These are phyloP conservation scores for Calliopsis andreniformis DNA, from an alignment of 1,140 invertebrate genomes.

Conservation along the genomic window DNA sequence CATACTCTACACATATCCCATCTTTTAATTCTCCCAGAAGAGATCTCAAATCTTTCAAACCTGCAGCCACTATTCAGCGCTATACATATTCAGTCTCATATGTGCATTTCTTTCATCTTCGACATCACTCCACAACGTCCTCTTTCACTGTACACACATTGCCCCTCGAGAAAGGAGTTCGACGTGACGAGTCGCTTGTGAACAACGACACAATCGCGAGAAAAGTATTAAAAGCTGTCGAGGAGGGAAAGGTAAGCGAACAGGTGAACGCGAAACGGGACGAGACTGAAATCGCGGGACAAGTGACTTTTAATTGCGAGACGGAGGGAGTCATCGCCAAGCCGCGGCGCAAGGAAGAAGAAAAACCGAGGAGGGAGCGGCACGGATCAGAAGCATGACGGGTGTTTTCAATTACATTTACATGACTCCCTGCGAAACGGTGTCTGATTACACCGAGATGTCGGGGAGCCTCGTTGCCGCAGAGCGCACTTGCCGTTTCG, in stretches of 20 bases:
- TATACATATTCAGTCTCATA: too few species aligned
- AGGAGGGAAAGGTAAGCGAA: too few species aligned
- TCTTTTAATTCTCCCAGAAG: too few species aligned
- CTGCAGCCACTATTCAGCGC: too few species aligned
- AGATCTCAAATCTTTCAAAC: too few species aligned
- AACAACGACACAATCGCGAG: too few species aligned
- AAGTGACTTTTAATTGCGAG: constrained; percentile 50
- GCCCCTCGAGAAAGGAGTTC: too few species aligned
- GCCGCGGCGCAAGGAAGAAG: constrained; percentile 20
- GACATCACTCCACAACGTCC: too few species aligned
- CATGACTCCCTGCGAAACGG: constrained; percentile 61
- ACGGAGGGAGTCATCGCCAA: constrained; percentile 25
- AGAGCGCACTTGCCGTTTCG: constrained; percentile 72
- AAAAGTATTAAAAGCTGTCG: not conserved
- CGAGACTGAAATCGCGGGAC: constrained; percentile 38
- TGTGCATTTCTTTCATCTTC: too few species aligned
- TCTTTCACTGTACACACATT: too few species aligned
- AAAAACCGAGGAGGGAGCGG: constrained; percentile 63
- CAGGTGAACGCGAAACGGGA: constrained; percentile 34
- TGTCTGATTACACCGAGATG: constrained; percentile 82
- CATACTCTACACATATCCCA: too few species aligned
- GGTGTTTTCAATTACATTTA: constrained; percentile 68
- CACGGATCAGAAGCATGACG: constrained; percentile 74
- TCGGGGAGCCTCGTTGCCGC: constrained; percentile 71
- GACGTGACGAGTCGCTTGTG: too few species aligned